Percentiles rank a stretch among this genome's conserved stretches.
These are phyloP conservation scores for Prietella phreatophila DNA, from an alignment of 2,113 vertebrate genomes.

Conservation along the genomic window DNA sequence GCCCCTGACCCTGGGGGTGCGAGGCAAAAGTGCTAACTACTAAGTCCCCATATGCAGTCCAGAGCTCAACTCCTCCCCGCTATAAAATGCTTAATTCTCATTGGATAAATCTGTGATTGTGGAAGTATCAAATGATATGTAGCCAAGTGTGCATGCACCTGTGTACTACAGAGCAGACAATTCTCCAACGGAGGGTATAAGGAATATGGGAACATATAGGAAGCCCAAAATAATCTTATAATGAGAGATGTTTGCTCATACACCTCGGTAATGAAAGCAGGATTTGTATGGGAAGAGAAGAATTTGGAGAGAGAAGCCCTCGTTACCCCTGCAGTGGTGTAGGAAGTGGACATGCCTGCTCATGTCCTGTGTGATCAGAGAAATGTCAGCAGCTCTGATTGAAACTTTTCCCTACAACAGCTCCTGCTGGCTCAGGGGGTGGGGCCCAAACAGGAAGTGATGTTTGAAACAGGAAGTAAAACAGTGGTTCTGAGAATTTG, in stretches of 20 bases:
- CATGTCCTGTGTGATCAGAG: constrained; percentile 51
- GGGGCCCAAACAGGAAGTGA: constrained; percentile 28
- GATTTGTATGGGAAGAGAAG: background rate
- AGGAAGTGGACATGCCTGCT: constrained; percentile 53
- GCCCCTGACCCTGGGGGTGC: too few species aligned
- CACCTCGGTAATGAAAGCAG: too few species aligned
- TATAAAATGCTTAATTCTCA: background rate
- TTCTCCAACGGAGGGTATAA: background rate
- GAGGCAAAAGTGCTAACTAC: too few species aligned
- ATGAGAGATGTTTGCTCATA: background rate
- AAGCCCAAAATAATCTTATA: background rate
- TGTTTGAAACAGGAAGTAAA: constrained; percentile 16
- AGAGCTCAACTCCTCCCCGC: background rate
- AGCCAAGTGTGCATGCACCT: background rate
- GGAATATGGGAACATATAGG: background rate
- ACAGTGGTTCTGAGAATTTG: background rate
- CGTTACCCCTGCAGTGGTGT: constrained; percentile 43
- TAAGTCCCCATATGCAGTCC: background rate
- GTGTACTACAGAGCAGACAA: background rate
- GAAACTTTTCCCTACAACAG: constrained; percentile 33
- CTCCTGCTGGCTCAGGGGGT: constrained; percentile 31
- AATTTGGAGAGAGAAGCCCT: background rate
- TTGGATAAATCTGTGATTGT: background rate
- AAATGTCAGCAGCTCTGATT: constrained; percentile 50
- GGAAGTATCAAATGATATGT: too few species aligned